Evolutionary conservation across 1,140 invertebrate genomes (phyloP).

Genomic region (Paramacrobiotus metropolitanus): DNA sequence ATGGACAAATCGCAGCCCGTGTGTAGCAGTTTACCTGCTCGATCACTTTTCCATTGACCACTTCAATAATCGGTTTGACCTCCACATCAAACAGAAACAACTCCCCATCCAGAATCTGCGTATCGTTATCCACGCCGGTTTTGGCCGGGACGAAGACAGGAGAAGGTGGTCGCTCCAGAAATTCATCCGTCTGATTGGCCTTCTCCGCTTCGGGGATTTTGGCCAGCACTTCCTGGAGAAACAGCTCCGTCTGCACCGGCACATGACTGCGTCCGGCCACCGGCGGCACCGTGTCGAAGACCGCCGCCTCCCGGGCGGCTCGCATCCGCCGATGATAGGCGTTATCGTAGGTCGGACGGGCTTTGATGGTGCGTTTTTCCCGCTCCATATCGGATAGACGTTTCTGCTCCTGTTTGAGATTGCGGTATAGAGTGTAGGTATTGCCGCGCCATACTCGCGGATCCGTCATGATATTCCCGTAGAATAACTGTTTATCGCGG

Average conservation of each 20-base stretch:
- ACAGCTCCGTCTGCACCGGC: slow-evolving; percentile 59
- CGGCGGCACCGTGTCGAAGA: slow-evolving; percentile 12
- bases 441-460: slow-evolving; percentile 51
- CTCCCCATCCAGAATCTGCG: slow-evolving; percentile 60
- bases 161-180: slow-evolving; percentile 42
- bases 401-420: slow-evolving; percentile 17
- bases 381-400: slow-evolving; percentile 26
- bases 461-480: slow-evolving; percentile 51
- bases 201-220: slow-evolving; percentile 34
- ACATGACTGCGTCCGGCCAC: slow-evolving; percentile 52
- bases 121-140: slow-evolving; percentile 46
- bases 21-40: slow-evolving; percentile 26
- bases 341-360: slow-evolving; percentile 7
- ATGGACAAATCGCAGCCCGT: too few relatives aligned
- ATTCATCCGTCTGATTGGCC: slow-evolving; percentile 60
- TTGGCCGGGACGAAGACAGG: slow-evolving; percentile 49
- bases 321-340: slow-evolving; percentile 6
- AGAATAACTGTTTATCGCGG: background rate
- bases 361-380: slow-evolving; percentile 8
- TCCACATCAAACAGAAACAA: slow-evolving; percentile 56
- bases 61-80: slow-evolving; percentile 59
- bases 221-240: slow-evolving; percentile 8
- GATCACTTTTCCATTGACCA: slow-evolving; percentile 58
- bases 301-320: background rate
- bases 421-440: slow-evolving; percentile 37